Evolutionary conservation across 2,888 invertebrate species (phyloP).

Genomic region (Lobophora halterata): DNA sequence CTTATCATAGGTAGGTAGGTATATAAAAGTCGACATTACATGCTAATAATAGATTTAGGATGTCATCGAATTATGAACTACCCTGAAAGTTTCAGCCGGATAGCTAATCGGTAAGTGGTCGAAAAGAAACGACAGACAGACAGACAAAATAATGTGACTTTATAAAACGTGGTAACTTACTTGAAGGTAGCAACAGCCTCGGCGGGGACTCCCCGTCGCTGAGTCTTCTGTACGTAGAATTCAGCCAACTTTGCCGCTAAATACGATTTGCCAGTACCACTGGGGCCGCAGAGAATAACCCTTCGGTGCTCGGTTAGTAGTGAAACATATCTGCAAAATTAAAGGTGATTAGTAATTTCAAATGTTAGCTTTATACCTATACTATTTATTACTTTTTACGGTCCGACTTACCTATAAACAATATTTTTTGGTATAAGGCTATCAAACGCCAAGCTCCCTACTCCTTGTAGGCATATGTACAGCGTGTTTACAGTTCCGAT

Average conservation of each 20-base stretch:
- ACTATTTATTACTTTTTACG: not conserved
- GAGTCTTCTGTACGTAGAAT: slow-evolving; percentile 91
- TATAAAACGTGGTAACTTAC: slow-evolving; percentile 76
- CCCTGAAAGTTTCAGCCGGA: no score
- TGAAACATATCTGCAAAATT: slow-evolving; percentile 84
- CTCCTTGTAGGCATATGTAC: slow-evolving; percentile 94
- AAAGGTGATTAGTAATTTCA: not conserved
- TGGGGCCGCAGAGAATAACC: slow-evolving; percentile 97
- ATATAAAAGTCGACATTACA: no score
- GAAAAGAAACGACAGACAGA: no score
- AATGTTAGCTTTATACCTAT: not conserved
- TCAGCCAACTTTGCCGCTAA: slow-evolving; percentile 96
- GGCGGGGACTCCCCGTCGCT: slow-evolving; percentile 89
- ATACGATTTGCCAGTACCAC: slow-evolving; percentile 98
- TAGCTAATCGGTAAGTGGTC: no score
- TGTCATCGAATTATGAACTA: no score
- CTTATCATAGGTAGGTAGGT: no score
- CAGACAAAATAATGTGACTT: no score
- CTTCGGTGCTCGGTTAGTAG: slow-evolving; percentile 94
- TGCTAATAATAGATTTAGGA: no score
- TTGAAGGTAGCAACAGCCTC: slow-evolving; percentile 97
- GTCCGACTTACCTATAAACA: slow-evolving; percentile 87
- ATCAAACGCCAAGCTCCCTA: slow-evolving; percentile 94
- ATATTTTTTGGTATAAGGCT: slow-evolving; percentile 97
- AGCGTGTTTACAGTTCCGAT: slow-evolving; percentile 92